Evolutionary conservation across 2,113 vertebrate species (phyloP).

Genomic region (Calidris pugnax): DNA sequence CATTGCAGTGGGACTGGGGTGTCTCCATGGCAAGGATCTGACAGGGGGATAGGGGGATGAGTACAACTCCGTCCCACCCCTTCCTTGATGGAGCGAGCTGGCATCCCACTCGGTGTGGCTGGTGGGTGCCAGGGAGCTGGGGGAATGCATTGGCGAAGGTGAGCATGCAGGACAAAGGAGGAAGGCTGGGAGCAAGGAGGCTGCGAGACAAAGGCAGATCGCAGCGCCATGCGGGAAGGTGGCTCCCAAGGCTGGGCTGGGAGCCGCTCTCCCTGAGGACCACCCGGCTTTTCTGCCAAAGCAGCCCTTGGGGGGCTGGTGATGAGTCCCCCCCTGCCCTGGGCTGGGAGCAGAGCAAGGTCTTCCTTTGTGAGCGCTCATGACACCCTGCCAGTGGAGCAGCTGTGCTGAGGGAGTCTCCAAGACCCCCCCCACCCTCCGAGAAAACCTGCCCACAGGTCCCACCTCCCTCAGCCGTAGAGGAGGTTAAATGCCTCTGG

Average conservation of each 20-base stretch:
- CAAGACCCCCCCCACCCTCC: background rate
- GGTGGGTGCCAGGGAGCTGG: background rate
- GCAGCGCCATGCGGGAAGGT: background rate
- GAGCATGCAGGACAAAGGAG: background rate
- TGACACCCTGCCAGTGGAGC: background rate
- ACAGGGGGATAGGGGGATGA: background rate
- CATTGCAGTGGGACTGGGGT: background rate
- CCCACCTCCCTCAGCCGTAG: background rate
- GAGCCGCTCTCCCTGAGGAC: background rate
- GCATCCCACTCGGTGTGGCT: rapidly evolving
- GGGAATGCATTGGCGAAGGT: background rate
- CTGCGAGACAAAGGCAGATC: background rate
- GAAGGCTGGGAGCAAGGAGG: background rate
- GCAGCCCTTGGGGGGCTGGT: rapidly evolving
- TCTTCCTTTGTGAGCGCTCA: background rate
- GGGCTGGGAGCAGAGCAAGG: background rate
- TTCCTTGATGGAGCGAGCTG: background rate
- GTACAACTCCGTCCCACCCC: background rate
- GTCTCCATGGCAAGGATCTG: rapidly evolving
- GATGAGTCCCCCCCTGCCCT: background rate
- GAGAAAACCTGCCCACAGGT: background rate
- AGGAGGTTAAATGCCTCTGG: background rate
- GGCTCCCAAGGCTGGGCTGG: background rate
- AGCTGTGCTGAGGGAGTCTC: background rate
- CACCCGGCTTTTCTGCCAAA: background rate